Evolutionary conservation across 2,888 invertebrate genomes (phyloP), one percentile per base, ranked within the genome.

Genomic region (Quadroppia sp.): DNA sequence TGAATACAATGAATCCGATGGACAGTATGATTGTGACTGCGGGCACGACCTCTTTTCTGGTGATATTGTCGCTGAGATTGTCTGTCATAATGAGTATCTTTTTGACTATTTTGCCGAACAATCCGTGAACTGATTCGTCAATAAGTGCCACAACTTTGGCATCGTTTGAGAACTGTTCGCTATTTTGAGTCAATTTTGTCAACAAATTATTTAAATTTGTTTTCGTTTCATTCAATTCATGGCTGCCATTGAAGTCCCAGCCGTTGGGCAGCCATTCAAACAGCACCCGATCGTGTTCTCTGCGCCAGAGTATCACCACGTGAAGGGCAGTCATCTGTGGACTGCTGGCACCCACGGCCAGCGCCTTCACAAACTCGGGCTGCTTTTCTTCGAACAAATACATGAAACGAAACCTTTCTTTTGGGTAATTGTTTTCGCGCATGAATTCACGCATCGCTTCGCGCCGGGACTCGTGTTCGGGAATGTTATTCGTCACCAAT

Each of bases 231-330:
- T 81, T 80, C 23, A 79, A 75, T 30, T 67, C 45, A 64, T 78
- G 76, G 89, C 78, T 23, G 81, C 82, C 81, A 45, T 23, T 48
- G 20, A 81, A 79, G 71, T 81, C 80, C 84, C 85, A 85, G 50
- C 88, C 88, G 72, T 87, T 86, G 78, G 88, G 87, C 72, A 93
- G 83, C 94, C 95, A 96, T 82, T 94, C 94, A 82, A 93, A 96
- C 80, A 92, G 92, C 15, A 96, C 84, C 78, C 90, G 89, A n/a
- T 88, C 88, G 13, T 89, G 87, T 80, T 94, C 94, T 53, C 90
- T 87, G 1, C 95, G 87, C 94, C 95, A 96, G 77, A 95, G 87
- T 64, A 95, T 89, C 1, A 93, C 94, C 75, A 95, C 81, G 78
- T 91, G 88, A 76, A 91, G 85, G 59, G 89, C 83, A 70, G 90